Percentiles rank a stretch among this genome's conserved stretches.
phyloP scores from a whole-genome alignment of 2,113 vertebrate species.

The Ceyx melanurus region DNA sequence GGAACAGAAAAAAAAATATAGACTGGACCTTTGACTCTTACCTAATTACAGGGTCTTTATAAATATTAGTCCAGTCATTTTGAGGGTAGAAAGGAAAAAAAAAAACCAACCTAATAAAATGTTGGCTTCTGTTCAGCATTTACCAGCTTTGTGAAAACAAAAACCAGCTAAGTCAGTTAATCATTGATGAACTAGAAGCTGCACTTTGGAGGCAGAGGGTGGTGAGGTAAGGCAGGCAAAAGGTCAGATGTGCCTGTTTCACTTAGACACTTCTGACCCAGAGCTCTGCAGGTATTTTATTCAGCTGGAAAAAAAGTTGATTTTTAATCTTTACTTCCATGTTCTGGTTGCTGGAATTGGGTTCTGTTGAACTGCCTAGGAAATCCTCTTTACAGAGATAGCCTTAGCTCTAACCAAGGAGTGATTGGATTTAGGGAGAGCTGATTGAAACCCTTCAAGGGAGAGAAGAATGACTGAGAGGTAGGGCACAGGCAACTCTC shows the following conservation, averaged over 20 bases:
- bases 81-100: background rate
- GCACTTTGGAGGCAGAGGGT: background rate
- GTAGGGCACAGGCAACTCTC: background rate
- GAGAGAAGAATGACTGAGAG: background rate
- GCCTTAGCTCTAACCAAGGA: background rate
- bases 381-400: slow-evolving; percentile 13
- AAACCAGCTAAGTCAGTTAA: background rate
- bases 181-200: background rate
- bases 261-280: background rate
- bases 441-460: background rate
- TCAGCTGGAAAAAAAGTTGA: background rate
- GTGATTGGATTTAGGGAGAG: background rate
- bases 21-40: background rate
- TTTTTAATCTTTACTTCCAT: background rate
- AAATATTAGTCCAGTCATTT: background rate
- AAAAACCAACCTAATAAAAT: background rate
- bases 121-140: background rate
- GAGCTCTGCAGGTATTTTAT: background rate
- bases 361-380: background rate
- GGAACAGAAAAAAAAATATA: background rate
- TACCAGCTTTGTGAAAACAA: background rate
- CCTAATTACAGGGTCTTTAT: background rate
- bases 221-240: background rate
- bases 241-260: background rate
- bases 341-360: background rate